Evolutionary conservation across 2,888 invertebrate genomes (phyloP).

Genomic region (Trachelus tabidus): DNA sequence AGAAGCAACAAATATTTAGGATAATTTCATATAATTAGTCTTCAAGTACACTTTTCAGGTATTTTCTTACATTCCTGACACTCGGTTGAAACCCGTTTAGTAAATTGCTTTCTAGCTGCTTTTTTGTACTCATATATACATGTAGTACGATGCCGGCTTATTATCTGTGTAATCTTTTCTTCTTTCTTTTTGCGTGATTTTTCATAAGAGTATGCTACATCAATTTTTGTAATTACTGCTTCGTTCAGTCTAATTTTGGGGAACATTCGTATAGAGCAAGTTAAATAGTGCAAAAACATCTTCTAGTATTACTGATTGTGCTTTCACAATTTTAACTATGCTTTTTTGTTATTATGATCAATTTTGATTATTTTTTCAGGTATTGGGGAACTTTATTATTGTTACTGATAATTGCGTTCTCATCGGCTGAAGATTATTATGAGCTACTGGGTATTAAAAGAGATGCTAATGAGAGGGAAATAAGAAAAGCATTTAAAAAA

Average conservation of each 20-base stretch:
- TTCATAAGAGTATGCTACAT: background rate
- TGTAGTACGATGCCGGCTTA: background rate
- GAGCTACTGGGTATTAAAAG: constrained; percentile 75
- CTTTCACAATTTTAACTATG: background rate
- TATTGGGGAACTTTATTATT: constrained; percentile 13
- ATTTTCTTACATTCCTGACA: background rate
- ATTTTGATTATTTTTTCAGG: background rate
- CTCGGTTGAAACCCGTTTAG: background rate
- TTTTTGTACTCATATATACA: background rate
- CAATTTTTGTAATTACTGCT: background rate
- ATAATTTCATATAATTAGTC: background rate
- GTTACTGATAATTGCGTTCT: constrained; percentile 30
- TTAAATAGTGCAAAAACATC: background rate
- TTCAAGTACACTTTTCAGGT: background rate
- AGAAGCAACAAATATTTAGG: background rate
- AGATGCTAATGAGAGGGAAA: constrained; percentile 77
- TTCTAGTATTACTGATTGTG: background rate
- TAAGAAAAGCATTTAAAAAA: constrained; percentile 82
- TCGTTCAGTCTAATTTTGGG: no score
- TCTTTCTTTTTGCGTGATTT: background rate
- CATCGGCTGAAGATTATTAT: constrained; percentile 71
- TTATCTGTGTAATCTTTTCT: background rate
- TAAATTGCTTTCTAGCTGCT: background rate
- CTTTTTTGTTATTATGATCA: background rate
- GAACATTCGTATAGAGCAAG: background rate